phyloP scores from a whole-genome alignment of 2,797 vertebrate genomes.

The Gambelia wislizenii region DNA sequence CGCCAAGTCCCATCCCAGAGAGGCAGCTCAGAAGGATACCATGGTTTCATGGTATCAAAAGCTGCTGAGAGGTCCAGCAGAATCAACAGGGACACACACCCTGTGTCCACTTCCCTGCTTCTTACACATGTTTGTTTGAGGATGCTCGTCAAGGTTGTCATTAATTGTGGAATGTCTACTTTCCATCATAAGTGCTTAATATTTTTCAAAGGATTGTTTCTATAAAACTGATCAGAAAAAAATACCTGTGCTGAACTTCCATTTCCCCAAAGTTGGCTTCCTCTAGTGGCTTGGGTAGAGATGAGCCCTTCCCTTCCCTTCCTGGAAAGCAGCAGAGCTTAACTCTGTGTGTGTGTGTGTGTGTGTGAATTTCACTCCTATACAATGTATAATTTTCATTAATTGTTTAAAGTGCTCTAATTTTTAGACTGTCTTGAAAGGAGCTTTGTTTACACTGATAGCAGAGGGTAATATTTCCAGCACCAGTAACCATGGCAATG shows the following conservation, averaged over 20 bases:
- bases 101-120: too few species aligned
- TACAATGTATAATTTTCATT: conserved; percentile 71
- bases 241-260: accelerated
- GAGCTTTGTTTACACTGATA: conserved; percentile 78
- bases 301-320: accelerated
- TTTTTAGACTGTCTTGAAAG: conserved; percentile 74
- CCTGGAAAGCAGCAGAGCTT: conserved; percentile 55
- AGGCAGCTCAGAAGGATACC: too few species aligned
- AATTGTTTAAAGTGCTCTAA: conserved; percentile 74
- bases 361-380: conserved; percentile 61
- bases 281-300: not conserved
- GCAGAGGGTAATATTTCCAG: conserved; percentile 79
- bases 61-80: too few species aligned
- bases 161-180: not conserved
- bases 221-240: not conserved
- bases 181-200: not conserved
- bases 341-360: conserved; percentile 50
- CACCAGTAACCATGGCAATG: conserved; percentile 82
- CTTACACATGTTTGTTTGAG: not conserved
- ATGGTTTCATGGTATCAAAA: too few species aligned
- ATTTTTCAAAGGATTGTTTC: not conserved
- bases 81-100: too few species aligned
- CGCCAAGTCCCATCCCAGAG: too few species aligned
- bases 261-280: not conserved
- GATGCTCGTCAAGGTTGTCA: not conserved